phyloP scores from a whole-genome alignment of 2,113 vertebrate genomes.

The Tinamus guttatus region DNA sequence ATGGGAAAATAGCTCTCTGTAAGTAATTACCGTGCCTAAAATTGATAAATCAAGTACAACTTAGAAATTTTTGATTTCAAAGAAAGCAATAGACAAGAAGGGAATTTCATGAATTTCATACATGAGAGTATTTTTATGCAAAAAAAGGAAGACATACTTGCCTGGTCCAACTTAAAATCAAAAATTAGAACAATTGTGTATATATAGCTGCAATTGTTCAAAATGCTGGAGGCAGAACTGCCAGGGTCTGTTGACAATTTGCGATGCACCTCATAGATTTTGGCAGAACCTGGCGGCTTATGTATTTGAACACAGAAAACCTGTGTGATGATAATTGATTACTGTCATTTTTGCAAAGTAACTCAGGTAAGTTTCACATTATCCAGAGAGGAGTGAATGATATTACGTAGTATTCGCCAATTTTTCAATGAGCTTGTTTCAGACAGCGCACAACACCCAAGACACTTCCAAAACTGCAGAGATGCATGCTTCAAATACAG shows the following conservation, averaged over 20 bases:
- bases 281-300: constrained; percentile 2
- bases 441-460: not conserved
- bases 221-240: not conserved
- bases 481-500: not conserved
- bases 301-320: constrained; percentile 29
- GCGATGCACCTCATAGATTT: not conserved
- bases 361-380: constrained; percentile 37
- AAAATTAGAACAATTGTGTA: not conserved
- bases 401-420: not conserved
- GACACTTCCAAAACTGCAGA: not conserved
- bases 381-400: not conserved
- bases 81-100: not conserved
- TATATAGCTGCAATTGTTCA: not conserved
- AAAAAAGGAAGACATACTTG: not conserved
- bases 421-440: not conserved
- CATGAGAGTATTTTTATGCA: not conserved
- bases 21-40: not conserved
- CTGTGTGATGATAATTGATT: not conserved
- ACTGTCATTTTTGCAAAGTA: constrained; percentile 19
- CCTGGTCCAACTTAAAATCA: not conserved
- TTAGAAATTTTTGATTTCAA: not conserved
- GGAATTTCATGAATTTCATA: not conserved
- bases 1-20: not conserved
- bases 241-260: not conserved
- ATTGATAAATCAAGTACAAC: not conserved